Evolutionary conservation across 2,888 invertebrate genomes (phyloP), one percentile per base, ranked within the genome.

Genomic region (Copidosoma aretas): DNA sequence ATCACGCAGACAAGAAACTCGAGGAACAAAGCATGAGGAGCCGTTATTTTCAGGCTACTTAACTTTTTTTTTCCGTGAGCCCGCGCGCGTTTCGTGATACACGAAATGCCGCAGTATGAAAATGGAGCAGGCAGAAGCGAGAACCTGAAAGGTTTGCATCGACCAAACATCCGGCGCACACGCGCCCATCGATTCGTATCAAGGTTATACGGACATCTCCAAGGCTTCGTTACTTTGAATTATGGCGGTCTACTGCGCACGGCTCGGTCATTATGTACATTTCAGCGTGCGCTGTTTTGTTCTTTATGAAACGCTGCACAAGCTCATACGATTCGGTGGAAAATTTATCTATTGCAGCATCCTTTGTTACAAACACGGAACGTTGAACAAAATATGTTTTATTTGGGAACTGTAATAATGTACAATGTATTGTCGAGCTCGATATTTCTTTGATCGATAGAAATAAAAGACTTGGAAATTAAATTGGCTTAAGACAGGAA

Each of bases 151-250:
- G 59, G 41, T 64, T 67, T 52, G 21, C 65, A 71, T 71, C 63
- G 71, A 71, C 63, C 63, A 63, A 71, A 68, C 68, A 68, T 41
- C n/a, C 53, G 21, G 14, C 52, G 25, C 8, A 32, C 32, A 32
- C 63, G 56, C 41, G 17, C 15, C 62, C 39, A 62, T 66, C 60
- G 60, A 70, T 56, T 15, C 53, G 22, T 53, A 65, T 70, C 64
- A 70, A 64, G 67, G 70, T 64, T 70, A 67, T 52, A 70, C 57
- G 66, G 63, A 51, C 67, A 59, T 57, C n/a, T 32, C 22, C 57
- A 66, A 56, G 56, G 51, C 54, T 60, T 14, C 24, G 21, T 21
- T 59, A 46, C 32, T 32, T 32, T 32, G 41, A 32, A 8, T 15
- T 41, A 62, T 62, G 53, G 53, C 53, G 21, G 53, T 54, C 1